Evolutionary conservation across 2,888 invertebrate genomes (phyloP), one percentile per base, ranked within the genome.

Genomic region (Diplolepis rosae): DNA sequence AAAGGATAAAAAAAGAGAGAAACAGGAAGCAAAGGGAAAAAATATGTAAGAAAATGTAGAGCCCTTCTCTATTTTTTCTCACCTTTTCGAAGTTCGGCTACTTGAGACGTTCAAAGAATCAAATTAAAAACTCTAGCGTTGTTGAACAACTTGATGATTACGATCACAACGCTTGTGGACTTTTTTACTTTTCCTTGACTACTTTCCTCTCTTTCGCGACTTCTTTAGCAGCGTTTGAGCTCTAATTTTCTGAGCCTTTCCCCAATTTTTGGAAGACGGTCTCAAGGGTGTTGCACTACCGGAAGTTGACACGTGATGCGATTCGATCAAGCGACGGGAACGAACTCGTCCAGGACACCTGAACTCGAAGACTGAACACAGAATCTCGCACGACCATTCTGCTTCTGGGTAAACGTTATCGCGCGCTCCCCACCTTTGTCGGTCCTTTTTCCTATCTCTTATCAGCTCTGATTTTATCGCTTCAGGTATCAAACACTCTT

Each of bases 371-470:
- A 85, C 85, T 85, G 84, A 79, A 74, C 76, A 76, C 71, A 73
- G 77, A 79, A 80, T 81, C 79, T 79, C 77, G 83, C 69, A 73
- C 81, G 77, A 79, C 81, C 82, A 84, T 84, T 80, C 78, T 83
- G 82, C 80, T 80, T 81, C 73, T 78, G 77, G 85, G 85, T 85
- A 85, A 85, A 81, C 78, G 80, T 85, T 85, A 85, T 85, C 85
- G 79, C 79, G 75, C 78, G 76, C 79, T 79, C 82, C 82, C 79
- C 79, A 80, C 78, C 75, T 77, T 66, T 72, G 77, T 71, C 77
- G 65, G 69, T 77, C 11, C 45, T n/a, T 28, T 65, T 65, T 48
- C 27, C 18, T 45, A 18, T 30, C 50, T 50, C 50, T 66, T 66
- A 50, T 48, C 66, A 50, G 45, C n/a, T 15, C 65, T 65, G 65